Evolutionary conservation across 2,888 invertebrate species (phyloP).

Genomic region (Sisyra terminalis): DNA sequence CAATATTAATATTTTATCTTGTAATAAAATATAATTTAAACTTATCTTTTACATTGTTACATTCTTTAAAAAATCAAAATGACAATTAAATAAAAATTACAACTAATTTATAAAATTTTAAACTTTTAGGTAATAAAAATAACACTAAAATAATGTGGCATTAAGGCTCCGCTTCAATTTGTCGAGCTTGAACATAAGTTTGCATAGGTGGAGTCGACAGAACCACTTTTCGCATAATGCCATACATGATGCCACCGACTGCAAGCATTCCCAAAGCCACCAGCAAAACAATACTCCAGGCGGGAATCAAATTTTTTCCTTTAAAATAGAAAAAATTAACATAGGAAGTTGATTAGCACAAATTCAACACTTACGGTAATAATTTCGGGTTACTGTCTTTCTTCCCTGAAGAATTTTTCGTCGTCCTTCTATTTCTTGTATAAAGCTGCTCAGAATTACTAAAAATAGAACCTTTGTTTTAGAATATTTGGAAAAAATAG

Average conservation of each 20-base stretch:
- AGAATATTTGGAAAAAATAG: too few species aligned
- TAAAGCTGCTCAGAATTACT: constrained; percentile 46
- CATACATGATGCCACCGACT: constrained; percentile 50
- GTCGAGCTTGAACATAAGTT: constrained; percentile 18
- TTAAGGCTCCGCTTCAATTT: constrained; percentile 6
- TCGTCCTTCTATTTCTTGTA: constrained; percentile 57
- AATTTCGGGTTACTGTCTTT: constrained; percentile 58
- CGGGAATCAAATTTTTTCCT: constrained; percentile 57
- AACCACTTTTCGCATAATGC: constrained; percentile 49
- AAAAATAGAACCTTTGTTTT: constrained; percentile 23
- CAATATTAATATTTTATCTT: background rate
- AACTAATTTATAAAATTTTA: background rate
- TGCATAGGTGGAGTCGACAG: constrained; percentile 34
- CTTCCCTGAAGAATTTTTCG: constrained; percentile 64
- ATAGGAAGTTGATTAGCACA: constrained; percentile 2
- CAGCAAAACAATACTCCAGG: constrained; percentile 58
- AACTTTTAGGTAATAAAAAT: background rate
- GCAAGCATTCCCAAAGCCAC: constrained; percentile 51
- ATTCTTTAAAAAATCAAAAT: too few species aligned
- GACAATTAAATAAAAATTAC: too few species aligned
- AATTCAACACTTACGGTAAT: constrained; percentile 51
- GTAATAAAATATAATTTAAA: constrained; percentile 1
- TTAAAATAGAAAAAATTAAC: constrained; percentile 15
- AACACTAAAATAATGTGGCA: background rate
- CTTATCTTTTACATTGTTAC: background rate